Conservation (phyloP, 2,888 invertebrate species). For the Dolomedes plantarius region DNA sequence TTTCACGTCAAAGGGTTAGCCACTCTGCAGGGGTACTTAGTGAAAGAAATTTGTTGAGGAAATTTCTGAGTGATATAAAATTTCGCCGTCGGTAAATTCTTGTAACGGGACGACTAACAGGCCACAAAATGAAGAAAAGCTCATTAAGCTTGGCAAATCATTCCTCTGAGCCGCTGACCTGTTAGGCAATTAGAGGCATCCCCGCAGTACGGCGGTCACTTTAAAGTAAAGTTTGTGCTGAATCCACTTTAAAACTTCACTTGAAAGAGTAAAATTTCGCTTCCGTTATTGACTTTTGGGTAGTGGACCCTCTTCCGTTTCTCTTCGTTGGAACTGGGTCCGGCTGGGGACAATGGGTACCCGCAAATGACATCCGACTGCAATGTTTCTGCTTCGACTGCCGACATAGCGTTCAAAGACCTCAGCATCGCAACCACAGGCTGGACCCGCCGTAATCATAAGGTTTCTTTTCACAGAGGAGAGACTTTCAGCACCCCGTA, state of each 20-base stretch:
- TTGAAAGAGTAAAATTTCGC: conserved; percentile 38
- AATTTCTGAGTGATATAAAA: no score
- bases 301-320: conserved; percentile 54
- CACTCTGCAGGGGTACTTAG: no score
- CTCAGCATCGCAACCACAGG: neutral
- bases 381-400: conserved; percentile 69
- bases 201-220: conserved; percentile 29
- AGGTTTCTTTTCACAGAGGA: conserved; percentile 2
- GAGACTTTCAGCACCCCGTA: neutral
- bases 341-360: conserved; percentile 56
- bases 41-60: no score
- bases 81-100: neutral
- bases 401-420: conserved; percentile 27
- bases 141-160: conserved; percentile 58
- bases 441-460: neutral
- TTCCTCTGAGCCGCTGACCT: conserved; percentile 40
- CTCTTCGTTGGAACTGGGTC: conserved; percentile 45
- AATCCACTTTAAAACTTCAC: conserved; percentile 60
- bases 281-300: conserved; percentile 52
- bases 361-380: conserved; percentile 68
- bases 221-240: conserved; percentile 63
- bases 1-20: no score
- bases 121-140: conserved; percentile 52
- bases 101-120: conserved; percentile 35
- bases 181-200: conserved; percentile 51